phyloP scores from a whole-genome alignment of 2,888 invertebrate genomes.

The Drosophila pseudotakahashii region DNA sequence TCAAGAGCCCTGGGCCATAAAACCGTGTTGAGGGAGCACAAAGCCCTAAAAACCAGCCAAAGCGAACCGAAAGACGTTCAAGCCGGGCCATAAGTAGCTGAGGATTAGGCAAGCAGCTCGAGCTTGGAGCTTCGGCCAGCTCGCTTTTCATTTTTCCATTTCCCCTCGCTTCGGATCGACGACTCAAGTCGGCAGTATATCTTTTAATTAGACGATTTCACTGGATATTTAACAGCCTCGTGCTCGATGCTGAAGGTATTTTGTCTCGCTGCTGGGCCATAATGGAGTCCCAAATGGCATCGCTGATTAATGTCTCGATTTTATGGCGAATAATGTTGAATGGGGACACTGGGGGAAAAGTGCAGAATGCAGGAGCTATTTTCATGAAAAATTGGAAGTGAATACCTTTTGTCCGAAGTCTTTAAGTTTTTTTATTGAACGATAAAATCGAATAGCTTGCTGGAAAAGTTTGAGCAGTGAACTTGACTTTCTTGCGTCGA shows the following conservation, averaged over 20 bases:
- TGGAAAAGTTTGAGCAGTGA: not conserved
- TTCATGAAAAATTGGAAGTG: not conserved
- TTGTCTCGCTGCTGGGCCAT: constrained; percentile 13
- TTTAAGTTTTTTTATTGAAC: constrained; percentile 26
- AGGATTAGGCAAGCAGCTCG: constrained; percentile 38
- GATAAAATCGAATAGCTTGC: constrained; percentile 9
- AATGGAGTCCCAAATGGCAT: constrained; percentile 42
- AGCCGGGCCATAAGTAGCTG: constrained; percentile 48
- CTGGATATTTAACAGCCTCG: constrained; percentile 37
- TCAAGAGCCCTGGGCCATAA: constrained; percentile 52
- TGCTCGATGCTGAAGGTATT: constrained; percentile 39
- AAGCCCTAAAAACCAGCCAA: constrained; percentile 52
- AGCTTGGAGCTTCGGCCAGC: not conserved
- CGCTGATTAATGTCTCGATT: constrained; percentile 45
- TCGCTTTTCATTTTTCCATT: constrained; percentile 8
- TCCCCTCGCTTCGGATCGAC: constrained; percentile 13
- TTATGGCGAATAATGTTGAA: constrained; percentile 30
- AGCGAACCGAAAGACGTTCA: constrained; percentile 39
- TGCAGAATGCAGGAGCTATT: not conserved
- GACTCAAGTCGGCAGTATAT: constrained; percentile 44
- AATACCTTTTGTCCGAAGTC: constrained; percentile 7
- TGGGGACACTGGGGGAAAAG: not conserved
- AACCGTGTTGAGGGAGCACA: constrained; percentile 51
- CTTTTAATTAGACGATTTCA: constrained; percentile 52
- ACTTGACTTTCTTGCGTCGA: not conserved